A percentile compares a stretch with the other conserved stretches of the same genome.
These are phyloP conservation scores for Drosophila hamatofila DNA, from an alignment of 2,888 invertebrate species.

Conservation along the genomic window DNA sequence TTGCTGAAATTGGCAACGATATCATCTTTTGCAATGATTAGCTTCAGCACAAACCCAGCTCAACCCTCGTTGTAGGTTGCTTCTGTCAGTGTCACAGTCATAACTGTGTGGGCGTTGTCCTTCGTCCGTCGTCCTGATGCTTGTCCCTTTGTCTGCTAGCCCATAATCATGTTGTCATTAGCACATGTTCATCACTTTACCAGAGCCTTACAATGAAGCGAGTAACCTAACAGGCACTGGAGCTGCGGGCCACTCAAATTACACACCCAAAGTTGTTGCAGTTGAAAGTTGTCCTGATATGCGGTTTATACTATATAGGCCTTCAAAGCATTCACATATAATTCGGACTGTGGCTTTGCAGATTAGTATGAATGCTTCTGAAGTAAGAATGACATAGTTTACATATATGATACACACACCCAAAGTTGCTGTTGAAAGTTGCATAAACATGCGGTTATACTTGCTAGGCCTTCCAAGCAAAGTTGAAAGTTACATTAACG, in stretches of 20 bases:
- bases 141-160: constrained; percentile 53
- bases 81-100: constrained; percentile 68
- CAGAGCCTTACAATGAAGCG: constrained; percentile 30
- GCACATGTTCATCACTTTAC: constrained; percentile 56
- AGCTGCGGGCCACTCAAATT: constrained; percentile 55
- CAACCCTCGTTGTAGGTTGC: constrained; percentile 46
- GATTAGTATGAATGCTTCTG: too few species aligned
- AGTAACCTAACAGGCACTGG: constrained; percentile 21
- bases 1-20: constrained; percentile 65
- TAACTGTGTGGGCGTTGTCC: constrained; percentile 73
- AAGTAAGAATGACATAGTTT: too few species aligned
- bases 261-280: too few species aligned
- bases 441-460: constrained; percentile 36
- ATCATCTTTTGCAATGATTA: constrained; percentile 56
- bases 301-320: too few species aligned
- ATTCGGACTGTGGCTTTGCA: too few species aligned
- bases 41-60: constrained; percentile 35
- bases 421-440: constrained; percentile 39
- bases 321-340: too few species aligned
- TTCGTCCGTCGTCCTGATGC: constrained; percentile 20
- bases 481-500: constrained; percentile 33
- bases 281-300: too few species aligned
- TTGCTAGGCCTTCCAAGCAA: constrained; percentile 25
- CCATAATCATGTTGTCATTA: constrained; percentile 75
- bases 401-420: too few species aligned